Evolutionary conservation across 23 tunicate species (phyloP).

Genomic region (Trididemnum miniatum): DNA sequence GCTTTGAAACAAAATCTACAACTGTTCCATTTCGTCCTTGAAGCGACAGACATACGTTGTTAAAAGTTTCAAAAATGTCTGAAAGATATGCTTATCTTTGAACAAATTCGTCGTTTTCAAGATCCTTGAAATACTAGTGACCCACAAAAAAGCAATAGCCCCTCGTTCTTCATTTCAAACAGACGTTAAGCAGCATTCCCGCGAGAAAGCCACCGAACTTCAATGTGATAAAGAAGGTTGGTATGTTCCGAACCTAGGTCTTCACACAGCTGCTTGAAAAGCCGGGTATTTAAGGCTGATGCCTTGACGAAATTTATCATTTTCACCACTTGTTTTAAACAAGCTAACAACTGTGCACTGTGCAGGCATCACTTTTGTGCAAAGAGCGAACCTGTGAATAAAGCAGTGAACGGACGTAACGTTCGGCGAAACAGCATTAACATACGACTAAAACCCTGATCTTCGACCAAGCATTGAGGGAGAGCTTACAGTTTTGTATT

Average conservation of each 20-base stretch:
- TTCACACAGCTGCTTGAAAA: conserved; percentile 48
- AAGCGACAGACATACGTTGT: conserved; percentile 13
- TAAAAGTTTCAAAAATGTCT: conserved; percentile 38
- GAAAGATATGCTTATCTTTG: conserved; percentile 30
- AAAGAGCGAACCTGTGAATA: conserved; percentile 28
- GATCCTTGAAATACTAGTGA: conserved; percentile 25
- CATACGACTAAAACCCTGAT: conserved; percentile 40
- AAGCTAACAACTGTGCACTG: conserved; percentile 22
- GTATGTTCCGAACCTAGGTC: conserved; percentile 42
- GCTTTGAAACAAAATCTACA: conserved; percentile 31
- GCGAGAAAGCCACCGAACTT: conserved; percentile 50
- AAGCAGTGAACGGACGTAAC: conserved; percentile 25
- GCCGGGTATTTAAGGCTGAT: conserved; percentile 45
- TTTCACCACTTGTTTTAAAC: conserved; percentile 33
- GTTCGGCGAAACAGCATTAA: conserved; percentile 26
- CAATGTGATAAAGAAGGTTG: conserved; percentile 29
- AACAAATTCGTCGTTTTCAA: conserved; percentile 28
- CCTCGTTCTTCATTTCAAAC: conserved; percentile 22
- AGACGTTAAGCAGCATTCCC: conserved; percentile 30
- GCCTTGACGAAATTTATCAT: conserved; percentile 41
- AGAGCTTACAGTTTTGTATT: no score
- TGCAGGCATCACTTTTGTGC: conserved; percentile 42
- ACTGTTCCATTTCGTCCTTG: conserved; percentile 35
- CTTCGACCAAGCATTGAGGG: conserved; percentile 37
- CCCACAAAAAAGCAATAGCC: conserved; percentile 19